phyloP scores from a whole-genome alignment of 35 echinoderm and acorn worm genomes.

The Heliocidaris erythrogramma region DNA sequence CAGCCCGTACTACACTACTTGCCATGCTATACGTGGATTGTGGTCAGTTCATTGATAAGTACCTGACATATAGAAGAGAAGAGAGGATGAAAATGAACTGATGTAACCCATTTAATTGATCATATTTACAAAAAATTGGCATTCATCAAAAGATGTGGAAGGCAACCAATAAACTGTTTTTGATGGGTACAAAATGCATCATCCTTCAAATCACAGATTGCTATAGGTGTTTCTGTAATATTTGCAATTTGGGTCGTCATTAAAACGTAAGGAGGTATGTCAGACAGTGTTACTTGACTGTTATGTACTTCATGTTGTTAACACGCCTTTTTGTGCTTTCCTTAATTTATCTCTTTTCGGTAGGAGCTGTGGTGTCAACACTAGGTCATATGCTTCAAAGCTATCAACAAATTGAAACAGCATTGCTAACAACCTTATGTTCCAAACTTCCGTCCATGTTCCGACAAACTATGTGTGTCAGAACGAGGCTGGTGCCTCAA shows the following conservation, averaged over 20 bases:
- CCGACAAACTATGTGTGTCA: neutral
- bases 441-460: neutral
- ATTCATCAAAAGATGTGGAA: neutral
- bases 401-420: neutral
- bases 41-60: neutral
- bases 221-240: too few relatives aligned
- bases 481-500: neutral
- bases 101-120: neutral
- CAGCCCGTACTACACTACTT: constrained; percentile 58
- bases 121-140: neutral
- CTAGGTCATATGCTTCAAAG: too few relatives aligned
- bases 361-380: neutral
- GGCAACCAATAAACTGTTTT: neutral
- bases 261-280: too few relatives aligned
- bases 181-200: neutral
- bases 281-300: too few relatives aligned
- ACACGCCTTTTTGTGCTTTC: too few relatives aligned
- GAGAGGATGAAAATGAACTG: neutral
- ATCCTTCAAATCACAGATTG: too few relatives aligned
- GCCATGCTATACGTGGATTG: constrained; percentile 47
- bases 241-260: too few relatives aligned
- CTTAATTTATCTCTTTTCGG: neutral
- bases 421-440: neutral
- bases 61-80: neutral
- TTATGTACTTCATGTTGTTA: too few relatives aligned